Percentiles rank a stretch among this genome's conserved stretches.
Evolutionary conservation across 1,140 invertebrate genomes (phyloP).

Genomic region (Maniola jurtina): DNA sequence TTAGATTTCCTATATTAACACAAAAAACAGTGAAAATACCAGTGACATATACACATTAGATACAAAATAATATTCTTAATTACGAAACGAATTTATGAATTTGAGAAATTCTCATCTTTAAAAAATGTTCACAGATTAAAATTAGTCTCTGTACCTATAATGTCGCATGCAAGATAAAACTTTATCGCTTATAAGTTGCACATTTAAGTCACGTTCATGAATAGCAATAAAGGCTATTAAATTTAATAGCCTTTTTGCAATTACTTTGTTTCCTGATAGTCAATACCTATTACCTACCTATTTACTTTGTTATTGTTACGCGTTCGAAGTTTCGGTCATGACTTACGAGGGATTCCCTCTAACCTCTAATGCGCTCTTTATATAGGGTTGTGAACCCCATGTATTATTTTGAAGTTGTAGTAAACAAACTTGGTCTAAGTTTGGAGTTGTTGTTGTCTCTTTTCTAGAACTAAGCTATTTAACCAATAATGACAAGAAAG

Average conservation of each 20-base stretch:
- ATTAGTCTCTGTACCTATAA: too few relatives aligned
- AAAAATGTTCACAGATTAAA: constrained; percentile 2
- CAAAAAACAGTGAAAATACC: too few relatives aligned
- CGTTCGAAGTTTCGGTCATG: background rate
- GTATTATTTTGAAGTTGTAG: background rate
- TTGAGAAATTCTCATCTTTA: background rate
- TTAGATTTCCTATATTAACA: too few relatives aligned
- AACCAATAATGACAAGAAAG: too few relatives aligned
- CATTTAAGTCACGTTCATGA: constrained; percentile 15
- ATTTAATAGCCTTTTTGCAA: constrained; percentile 10
- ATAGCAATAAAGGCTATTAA: constrained; percentile 3
- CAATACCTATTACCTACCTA: constrained; percentile 3
- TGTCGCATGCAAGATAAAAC: background rate
- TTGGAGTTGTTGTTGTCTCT: too few relatives aligned
- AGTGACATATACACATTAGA: too few relatives aligned
- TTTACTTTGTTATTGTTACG: constrained; percentile 9
- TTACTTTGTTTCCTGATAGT: constrained; percentile 7
- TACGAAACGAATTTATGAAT: too few relatives aligned
- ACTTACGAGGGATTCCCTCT: background rate
- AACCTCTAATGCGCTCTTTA: background rate
- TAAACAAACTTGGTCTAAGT: too few relatives aligned
- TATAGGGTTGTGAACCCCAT: background rate
- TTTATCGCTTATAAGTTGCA: constrained; percentile 5
- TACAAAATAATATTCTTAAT: too few relatives aligned
- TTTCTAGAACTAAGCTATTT: too few relatives aligned